These are phyloP conservation scores for Micrasema minimum DNA, from an alignment of 1,140 invertebrate species.

Conservation along the genomic window DNA sequence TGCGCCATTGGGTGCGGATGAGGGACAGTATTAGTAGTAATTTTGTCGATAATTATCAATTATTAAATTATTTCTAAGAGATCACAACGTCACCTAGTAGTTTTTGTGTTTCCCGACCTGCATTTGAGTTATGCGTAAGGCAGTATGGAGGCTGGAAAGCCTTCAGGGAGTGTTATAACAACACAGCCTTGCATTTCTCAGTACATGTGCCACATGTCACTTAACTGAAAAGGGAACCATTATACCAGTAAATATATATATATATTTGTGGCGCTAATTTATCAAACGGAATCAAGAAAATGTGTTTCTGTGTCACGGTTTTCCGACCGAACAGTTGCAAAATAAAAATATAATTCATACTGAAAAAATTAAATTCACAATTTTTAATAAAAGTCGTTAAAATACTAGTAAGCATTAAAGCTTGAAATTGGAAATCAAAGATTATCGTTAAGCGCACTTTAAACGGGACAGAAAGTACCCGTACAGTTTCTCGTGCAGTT, in stretches of 20 bases:
- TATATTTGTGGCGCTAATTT: not conserved
- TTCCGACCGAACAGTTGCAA: constrained; percentile 9
- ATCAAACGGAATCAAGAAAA: constrained; percentile 8
- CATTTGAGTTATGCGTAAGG: too few relatives aligned
- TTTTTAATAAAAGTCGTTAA: not conserved
- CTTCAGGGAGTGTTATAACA: not conserved
- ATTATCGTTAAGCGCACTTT: not conserved
- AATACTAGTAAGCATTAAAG: not conserved
- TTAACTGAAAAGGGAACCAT: not conserved
- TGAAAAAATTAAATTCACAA: not conserved
- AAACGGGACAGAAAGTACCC: not conserved
- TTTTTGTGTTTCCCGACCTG: too few relatives aligned
- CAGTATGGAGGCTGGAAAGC: too few relatives aligned
- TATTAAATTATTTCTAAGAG: too few relatives aligned
- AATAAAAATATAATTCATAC: not conserved
- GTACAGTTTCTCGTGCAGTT: too few relatives aligned
- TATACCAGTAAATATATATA: not conserved
- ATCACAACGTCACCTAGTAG: too few relatives aligned
- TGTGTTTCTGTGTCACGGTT: constrained; percentile 25
- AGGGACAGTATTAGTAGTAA: too few relatives aligned
- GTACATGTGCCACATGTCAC: constrained; percentile 11
- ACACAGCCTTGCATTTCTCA: constrained; percentile 2
- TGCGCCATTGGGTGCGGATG: too few relatives aligned
- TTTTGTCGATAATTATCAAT: too few relatives aligned
- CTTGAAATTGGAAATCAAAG: not conserved